Evolutionary conservation across 92 coral and sea anemone genomes (phyloP).

Genomic region (Metridium senile): DNA sequence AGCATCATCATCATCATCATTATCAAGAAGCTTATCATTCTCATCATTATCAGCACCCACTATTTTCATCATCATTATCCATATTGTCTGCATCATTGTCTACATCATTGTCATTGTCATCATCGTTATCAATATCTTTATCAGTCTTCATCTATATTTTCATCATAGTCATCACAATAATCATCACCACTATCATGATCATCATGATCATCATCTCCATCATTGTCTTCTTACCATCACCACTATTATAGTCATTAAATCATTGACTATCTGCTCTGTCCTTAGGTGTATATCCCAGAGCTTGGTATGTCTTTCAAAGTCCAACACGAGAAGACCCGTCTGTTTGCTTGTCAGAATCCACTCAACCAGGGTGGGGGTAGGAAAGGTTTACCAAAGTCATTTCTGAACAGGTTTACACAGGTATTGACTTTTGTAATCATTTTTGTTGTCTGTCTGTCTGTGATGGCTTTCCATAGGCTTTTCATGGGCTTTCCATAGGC

Average conservation of each 20-base stretch:
- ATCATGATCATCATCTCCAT: background rate
- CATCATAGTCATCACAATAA: background rate
- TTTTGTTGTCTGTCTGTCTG: no score
- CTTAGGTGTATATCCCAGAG: constrained; percentile 91
- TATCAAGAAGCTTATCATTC: background rate
- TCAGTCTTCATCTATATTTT: background rate
- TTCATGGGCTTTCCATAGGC: no score
- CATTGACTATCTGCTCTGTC: background rate
- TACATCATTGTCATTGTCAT: background rate
- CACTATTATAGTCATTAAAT: background rate
- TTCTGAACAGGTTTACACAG: constrained; percentile 95
- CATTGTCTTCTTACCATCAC: background rate
- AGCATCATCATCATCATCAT: background rate
- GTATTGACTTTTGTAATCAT: constrained; percentile 39
- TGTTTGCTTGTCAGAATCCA: constrained; percentile 98
- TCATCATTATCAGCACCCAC: background rate
- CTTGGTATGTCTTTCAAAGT: constrained; percentile 91
- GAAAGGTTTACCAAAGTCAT: constrained; percentile 96
- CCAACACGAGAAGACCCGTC: constrained; percentile 72
- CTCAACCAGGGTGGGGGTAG: constrained; percentile 98
- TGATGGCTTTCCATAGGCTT: no score
- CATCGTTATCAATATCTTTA: background rate
- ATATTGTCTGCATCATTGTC: background rate
- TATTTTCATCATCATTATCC: background rate
- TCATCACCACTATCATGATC: background rate